phyloP scores from a whole-genome alignment of 2,797 vertebrate species.

The Myotis pilosus region DNA sequence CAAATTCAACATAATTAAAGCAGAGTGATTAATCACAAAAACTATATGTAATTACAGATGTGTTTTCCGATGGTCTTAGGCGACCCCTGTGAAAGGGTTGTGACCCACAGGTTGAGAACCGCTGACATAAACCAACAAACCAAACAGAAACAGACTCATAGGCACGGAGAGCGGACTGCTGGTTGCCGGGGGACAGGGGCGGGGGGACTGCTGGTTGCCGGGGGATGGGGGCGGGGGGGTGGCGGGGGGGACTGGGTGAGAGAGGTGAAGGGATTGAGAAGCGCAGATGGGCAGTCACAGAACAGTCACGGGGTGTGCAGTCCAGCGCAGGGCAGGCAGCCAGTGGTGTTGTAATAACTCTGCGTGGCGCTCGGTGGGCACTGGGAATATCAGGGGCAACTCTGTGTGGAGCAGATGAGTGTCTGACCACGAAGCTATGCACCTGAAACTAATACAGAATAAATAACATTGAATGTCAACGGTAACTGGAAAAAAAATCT shows the following conservation, averaged over 20 bases:
- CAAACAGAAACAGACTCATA: background rate
- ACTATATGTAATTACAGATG: no score
- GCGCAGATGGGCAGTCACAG: background rate
- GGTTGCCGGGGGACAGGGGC: background rate
- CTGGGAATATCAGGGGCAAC: background rate
- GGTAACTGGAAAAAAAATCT: background rate
- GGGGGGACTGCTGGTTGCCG: background rate
- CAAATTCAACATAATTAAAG: no score
- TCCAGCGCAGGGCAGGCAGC: background rate
- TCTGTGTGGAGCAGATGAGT: background rate
- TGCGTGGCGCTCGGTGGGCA: background rate
- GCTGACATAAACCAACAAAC: background rate
- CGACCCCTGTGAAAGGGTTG: no score
- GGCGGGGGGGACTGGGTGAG: no score
- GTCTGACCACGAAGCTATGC: background rate
- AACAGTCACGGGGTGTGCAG: fast-evolving
- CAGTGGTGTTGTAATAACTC: background rate
- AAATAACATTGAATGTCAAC: background rate
- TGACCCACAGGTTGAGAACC: no score
- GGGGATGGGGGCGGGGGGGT: fast-evolving
- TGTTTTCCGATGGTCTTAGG: no score
- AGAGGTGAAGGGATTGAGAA: background rate
- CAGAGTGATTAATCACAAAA: no score
- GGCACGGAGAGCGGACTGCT: background rate
- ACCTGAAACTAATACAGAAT: background rate